Evolutionary conservation across 2,888 invertebrate genomes (phyloP), one percentile per base, ranked within the genome.

Genomic region (Nephrocerus scutellatus): DNA sequence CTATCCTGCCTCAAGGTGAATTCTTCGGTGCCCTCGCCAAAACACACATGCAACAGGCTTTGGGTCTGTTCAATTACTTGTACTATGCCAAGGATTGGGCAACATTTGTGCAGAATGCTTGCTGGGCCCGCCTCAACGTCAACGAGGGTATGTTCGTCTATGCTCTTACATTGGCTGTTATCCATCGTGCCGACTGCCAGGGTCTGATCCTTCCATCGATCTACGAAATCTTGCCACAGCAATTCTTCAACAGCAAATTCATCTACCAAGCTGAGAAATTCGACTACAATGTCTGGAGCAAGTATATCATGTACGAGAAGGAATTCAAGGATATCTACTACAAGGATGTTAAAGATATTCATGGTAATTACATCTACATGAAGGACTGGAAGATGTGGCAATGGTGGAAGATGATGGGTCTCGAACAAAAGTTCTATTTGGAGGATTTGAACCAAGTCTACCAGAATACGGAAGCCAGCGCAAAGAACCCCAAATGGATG

Each of bases 61-160:
- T 73, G 12, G 73, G 75, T 7, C 62, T 84, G 7, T 79, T 79
- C 66, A 73, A 79, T 54, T 64, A 80, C 15, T 69, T 84, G 35
- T 74, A 73, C 62, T 75, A 76, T 41, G 79, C 82, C 39, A 79
- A 79, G 57, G 76, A 80, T 56, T 82, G 75, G 60, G 72, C 76
- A 8, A 77, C 79, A 9, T 80, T 84, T 69, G 73, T 75, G 62
- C 74, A 76, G 50, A 75, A 78, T 5, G 78, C 79, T 29, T 74
- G 75, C 10, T 80, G 77, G 71, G 72, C 80, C 19, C 77, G 81
- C 33, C 65, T 74, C 23, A 54, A 72, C 51, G 52, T 77, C 20
- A 80, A 80, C 57, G 73, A 74, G 48, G 72, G 73, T 29, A 70
- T 75, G 58, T 80, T 76, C 66, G 59, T 73, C 2, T 78, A 79